Base-by-base conservation (phyloP, 1,140 invertebrate species). In the Drosophila sturtevanti region DNA sequence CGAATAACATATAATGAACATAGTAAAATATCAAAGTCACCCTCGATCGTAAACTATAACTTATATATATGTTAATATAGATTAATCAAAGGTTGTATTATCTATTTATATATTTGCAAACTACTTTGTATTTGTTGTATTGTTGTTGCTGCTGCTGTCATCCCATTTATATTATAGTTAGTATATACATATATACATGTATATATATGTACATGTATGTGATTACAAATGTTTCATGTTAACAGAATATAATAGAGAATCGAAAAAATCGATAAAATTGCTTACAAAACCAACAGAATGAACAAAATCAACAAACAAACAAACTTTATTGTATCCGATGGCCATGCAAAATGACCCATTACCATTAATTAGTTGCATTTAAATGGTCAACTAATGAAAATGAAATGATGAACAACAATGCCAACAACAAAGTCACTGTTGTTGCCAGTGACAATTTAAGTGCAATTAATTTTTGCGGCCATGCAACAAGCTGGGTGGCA, bases 361-460 rank as follows among this genome's bases (percentile, higher is more conserved):
- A 85, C 81, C 82, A 72, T 87, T 85, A 85, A 85, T 85, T 85
- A 85, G 81, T 85, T 85, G 81, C 82, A 76, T 86, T 85, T 85
- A 85, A 85, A 85, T 63, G 72, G 67, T 44, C 65, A 63, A 60
- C 59, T 44, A 78, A 48, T 48, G 41, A 48, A 86, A 84, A 84
- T 84, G 78, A 86, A 84, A 84, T 84, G 68, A 63, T 68, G 14
- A 55, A 34, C 16, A 51, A 52, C 65, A 62, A 24, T 54, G 51
- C 52, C 62, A 58, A 52, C 69, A 80, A 69, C 80, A 84, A 80
- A 62, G 65, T 80, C 61, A 65, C 52, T 80, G 81, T 78, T 65
- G 65, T 68, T 58, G 37, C 72, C 81, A 85, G 74, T 85, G 81
- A 85, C 81, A 85, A 85, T 85, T 85, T 85, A 86, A 81, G 81